phyloP scores from a whole-genome alignment of 2,113 vertebrate genomes.

The Amphiprion ocellaris region DNA sequence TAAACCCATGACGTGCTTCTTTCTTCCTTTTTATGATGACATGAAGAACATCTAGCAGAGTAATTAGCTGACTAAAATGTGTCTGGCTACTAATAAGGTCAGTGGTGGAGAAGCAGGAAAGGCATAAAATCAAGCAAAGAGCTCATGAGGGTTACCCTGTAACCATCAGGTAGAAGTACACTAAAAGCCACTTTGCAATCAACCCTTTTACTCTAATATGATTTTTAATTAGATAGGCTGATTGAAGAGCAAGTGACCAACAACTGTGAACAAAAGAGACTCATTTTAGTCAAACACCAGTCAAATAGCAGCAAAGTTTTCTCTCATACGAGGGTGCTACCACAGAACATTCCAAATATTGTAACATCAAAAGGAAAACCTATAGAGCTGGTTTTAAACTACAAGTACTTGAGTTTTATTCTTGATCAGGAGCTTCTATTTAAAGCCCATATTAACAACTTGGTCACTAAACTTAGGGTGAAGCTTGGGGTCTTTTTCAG shows the following conservation, averaged over 20 bases:
- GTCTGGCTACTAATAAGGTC: neutral
- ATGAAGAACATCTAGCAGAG: neutral
- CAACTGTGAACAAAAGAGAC: neutral
- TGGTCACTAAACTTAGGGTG: too few species aligned
- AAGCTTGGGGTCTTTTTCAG: too few species aligned
- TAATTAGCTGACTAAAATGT: slow-evolving; percentile 4
- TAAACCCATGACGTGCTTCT: too few species aligned
- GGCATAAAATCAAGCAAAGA: neutral
- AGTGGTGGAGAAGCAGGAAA: neutral
- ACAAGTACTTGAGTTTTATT: too few species aligned
- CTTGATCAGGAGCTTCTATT: too few species aligned
- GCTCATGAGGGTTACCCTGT: neutral
- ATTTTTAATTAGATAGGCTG: slow-evolving; percentile 5
- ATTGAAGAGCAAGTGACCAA: slow-evolving; percentile 24
- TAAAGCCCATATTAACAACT: too few species aligned
- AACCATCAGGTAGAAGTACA: slow-evolving; percentile 14
- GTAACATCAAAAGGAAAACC: too few species aligned
- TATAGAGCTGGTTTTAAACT: too few species aligned
- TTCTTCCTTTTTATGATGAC: neutral
- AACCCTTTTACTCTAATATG: neutral
- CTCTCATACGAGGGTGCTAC: too few species aligned
- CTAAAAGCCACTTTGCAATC: slow-evolving; percentile 20
- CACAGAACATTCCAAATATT: too few species aligned
- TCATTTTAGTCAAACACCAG: neutral
- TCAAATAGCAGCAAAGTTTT: too few species aligned